Percentiles rank a stretch among this genome's conserved stretches.
phyloP scores from a whole-genome alignment of 1,140 invertebrate genomes.

The Euura lappo region DNA sequence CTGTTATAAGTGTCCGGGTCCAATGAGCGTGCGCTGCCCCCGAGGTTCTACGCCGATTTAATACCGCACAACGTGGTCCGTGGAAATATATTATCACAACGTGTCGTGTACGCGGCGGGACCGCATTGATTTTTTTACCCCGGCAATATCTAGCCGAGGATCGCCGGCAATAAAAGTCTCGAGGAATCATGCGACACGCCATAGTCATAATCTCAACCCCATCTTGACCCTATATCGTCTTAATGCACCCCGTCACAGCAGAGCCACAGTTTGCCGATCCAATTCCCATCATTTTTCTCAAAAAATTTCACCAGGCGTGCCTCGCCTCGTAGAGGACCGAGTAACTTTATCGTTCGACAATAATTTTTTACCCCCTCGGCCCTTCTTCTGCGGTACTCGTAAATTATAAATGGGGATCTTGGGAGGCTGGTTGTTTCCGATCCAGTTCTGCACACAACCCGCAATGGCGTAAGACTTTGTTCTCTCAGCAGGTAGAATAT shows the following conservation, averaged over 20 bases:
- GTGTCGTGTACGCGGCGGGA: too few species aligned
- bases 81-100: not conserved
- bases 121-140: not conserved
- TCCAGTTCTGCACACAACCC: not conserved
- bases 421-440: conserved; percentile 10
- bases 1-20: not conserved
- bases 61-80: too few species aligned
- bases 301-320: too few species aligned
- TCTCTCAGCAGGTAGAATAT: not conserved
- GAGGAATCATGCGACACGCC: conserved; percentile 6
- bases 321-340: too few species aligned
- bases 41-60: too few species aligned
- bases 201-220: conserved; percentile 2
- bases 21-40: too few species aligned
- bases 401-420: not conserved
- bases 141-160: not conserved
- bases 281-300: not conserved
- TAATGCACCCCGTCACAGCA: too few species aligned
- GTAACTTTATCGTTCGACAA: too few species aligned
- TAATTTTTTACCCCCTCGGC: too few species aligned
- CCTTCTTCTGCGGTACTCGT: not conserved
- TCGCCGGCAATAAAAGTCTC: conserved; percentile 6
- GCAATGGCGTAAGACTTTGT: not conserved
- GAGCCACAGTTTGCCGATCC: too few species aligned
- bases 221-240: not conserved